phyloP scores from a whole-genome alignment of 2,113 vertebrate genomes.

The Hydrolagus affinis region DNA sequence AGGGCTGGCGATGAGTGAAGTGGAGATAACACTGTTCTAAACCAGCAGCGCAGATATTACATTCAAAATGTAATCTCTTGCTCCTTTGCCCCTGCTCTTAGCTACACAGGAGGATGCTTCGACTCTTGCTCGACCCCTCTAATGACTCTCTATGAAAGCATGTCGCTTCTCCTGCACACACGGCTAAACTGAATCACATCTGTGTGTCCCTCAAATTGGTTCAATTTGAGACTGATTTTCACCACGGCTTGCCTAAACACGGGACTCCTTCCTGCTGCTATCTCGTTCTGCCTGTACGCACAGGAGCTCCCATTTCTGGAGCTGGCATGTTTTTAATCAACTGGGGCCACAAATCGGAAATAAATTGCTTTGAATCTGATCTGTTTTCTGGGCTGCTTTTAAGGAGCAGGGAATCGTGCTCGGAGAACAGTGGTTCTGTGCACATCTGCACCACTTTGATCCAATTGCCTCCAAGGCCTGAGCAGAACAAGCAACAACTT shows the following conservation, averaged over 20 bases:
- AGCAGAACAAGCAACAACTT: background rate
- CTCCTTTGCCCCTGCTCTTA: conserved; percentile 25
- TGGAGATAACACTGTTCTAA: conserved; percentile 16
- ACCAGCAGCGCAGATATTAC: background rate
- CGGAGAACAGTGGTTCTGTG: background rate
- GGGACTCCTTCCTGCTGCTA: background rate
- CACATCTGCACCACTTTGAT: no score
- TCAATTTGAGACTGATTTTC: conserved; percentile 19
- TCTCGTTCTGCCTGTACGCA: background rate
- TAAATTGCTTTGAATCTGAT: conserved; percentile 5
- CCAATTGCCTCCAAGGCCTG: background rate
- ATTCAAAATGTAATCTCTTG: conserved; percentile 20
- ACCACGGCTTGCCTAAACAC: background rate
- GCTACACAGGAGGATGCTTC: conserved; percentile 25
- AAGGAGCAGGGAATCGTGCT: background rate
- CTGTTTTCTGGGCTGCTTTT: no score
- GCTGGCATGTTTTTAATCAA: background rate
- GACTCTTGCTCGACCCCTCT: conserved; percentile 16
- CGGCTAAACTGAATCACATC: conserved; percentile 28
- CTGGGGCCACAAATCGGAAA: no score
- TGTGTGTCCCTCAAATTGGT: conserved; percentile 18
- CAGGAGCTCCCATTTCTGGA: background rate
- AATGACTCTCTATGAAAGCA: conserved; percentile 26
- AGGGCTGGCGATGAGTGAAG: background rate
- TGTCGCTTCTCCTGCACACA: conserved; percentile 20